Base-by-base conservation (phyloP, 2,113 vertebrate species). In the Lamprologus tigripictilis region DNA sequence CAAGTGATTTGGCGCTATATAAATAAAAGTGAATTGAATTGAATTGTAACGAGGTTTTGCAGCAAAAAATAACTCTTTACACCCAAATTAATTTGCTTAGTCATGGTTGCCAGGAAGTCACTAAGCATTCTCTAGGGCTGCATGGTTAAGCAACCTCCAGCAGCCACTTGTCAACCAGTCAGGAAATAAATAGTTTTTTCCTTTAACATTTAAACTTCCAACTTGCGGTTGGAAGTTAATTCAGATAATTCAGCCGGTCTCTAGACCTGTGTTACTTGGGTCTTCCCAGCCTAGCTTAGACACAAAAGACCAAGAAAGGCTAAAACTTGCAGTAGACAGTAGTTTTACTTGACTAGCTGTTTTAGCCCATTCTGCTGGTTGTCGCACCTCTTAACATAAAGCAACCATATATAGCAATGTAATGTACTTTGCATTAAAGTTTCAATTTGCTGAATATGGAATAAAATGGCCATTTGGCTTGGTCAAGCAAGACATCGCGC, bases 211-310 rank as follows among this genome's bases (percentile, higher is more conserved):
- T 33, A 63, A 63, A 61, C 57, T 61, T 61, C 26, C 26, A 35
- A 42, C 35, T 14, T 47, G 45, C 8, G 1, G 37, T 42, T 42
- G 66, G n/a, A 16, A 17, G 9, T 47, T 76, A 66, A 5, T 8
- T 66, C 33, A 66, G 23, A 10, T 17, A 23, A 17, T 14, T 45
- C 40, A 28, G 14, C 5, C 1, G 0, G 40, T 76, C 4, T 76
- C 40, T 47, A 76, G 14, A 45, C 40, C 21, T 26, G 68, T 28
- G 23, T 47, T 16, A 47, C 71, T 28, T 5, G 14, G 23, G 23
- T 26, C 23, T 76, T 12, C 8, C n/a, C 0, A 0, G 13, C n/a
- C 37, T 71, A 42, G 37, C 66, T 19, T 47, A 76, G 8, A 28
- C 68, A 47, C 16, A 73, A 45, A 26, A 73, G 9, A 76, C 68